These are phyloP conservation scores for Himalopsyche phryganea DNA, from an alignment of 1,140 invertebrate genomes.

Conservation along the genomic window DNA sequence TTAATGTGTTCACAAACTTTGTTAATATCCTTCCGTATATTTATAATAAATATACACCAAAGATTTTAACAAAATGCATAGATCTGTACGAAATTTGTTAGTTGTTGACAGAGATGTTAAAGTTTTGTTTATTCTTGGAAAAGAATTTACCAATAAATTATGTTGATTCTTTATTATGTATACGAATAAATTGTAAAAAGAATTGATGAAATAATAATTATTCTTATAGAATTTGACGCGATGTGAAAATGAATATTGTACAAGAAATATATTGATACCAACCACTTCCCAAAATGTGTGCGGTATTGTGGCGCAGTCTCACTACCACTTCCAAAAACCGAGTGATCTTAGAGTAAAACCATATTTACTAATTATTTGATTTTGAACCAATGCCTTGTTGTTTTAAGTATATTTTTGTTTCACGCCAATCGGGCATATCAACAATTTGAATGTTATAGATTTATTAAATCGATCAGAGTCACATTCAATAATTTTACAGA, in stretches of 20 bases:
- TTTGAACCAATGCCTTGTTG: too few species aligned
- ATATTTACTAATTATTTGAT: too few species aligned
- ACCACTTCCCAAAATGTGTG: slow-evolving; percentile 3
- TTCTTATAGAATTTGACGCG: neutral
- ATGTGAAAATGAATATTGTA: slow-evolving; percentile 1
- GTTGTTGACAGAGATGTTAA: slow-evolving; percentile 31
- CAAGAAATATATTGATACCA: slow-evolving; percentile 3
- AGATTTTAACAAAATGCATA: slow-evolving; percentile 35
- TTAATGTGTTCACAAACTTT: slow-evolving; percentile 35
- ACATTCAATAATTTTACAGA: too few species aligned
- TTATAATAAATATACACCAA: slow-evolving; percentile 37
- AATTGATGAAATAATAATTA: neutral
- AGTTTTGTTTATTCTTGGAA: slow-evolving; percentile 29
- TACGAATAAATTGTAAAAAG: neutral
- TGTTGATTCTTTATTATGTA: neutral
- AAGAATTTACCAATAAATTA: slow-evolving; percentile 1
- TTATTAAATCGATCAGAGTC: too few species aligned
- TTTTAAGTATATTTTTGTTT: too few species aligned
- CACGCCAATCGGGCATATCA: too few species aligned
- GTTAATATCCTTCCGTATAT: slow-evolving; percentile 36
- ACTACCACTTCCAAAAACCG: too few species aligned
- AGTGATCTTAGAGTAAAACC: too few species aligned
- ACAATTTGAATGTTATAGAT: too few species aligned
- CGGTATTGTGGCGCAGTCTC: neutral
- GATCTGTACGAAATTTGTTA: slow-evolving; percentile 35